Conservation (phyloP, 2,888 invertebrate species). For the Notodonta dromedarius region DNA sequence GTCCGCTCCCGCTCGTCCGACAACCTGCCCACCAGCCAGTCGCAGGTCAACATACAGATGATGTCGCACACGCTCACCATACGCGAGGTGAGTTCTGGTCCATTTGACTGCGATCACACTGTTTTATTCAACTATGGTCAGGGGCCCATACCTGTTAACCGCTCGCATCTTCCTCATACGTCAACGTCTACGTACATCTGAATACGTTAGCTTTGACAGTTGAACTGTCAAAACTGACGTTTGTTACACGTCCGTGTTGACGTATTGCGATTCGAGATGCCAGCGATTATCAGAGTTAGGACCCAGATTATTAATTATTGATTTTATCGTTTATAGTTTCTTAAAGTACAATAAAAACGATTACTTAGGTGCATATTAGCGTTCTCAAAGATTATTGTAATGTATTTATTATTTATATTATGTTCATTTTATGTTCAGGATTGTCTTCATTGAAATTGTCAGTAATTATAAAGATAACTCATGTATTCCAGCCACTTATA, state of each 20-base stretch:
- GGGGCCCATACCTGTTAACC: too few relatives aligned
- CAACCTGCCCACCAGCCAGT: constrained; percentile 95
- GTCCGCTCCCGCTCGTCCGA: constrained; percentile 94
- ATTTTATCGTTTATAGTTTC: too few relatives aligned
- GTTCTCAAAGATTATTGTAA: background rate
- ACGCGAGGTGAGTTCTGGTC: constrained; percentile 89
- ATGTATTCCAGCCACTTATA: constrained; percentile 15
- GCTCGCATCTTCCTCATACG: too few relatives aligned
- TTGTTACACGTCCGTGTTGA: too few relatives aligned
- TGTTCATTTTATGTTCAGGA: background rate
- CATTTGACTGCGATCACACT: constrained; percentile 4
- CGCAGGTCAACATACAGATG: constrained; percentile 97
- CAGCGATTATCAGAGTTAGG: too few relatives aligned
- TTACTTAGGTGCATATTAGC: too few relatives aligned
- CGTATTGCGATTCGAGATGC: too few relatives aligned
- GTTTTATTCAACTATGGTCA: background rate
- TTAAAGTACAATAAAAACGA: background rate
- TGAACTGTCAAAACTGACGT: too few relatives aligned
- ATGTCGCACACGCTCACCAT: constrained; percentile 97
- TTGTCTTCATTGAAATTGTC: background rate
- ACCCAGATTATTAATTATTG: too few relatives aligned
- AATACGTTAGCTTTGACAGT: too few relatives aligned
- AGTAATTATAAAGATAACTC: background rate
- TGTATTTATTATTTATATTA: too few relatives aligned
- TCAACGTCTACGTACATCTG: too few relatives aligned